Base-by-base conservation (phyloP, 2,113 vertebrate genomes). In the Bostrychus sinensis region DNA sequence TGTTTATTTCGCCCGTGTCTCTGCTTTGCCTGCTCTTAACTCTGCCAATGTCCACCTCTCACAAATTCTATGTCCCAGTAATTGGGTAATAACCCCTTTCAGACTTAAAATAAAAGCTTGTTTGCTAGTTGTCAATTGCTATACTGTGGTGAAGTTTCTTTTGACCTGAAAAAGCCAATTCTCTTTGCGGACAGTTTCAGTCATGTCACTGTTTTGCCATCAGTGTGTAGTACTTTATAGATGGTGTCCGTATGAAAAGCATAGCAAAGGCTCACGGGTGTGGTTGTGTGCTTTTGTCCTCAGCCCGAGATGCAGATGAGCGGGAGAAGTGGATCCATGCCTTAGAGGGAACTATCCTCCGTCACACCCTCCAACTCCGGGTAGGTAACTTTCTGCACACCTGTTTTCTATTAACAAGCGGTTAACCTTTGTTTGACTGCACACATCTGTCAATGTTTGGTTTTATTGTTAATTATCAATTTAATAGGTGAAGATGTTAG, bases 291-390 rank as follows among this genome's bases (percentile, higher is more conserved):
- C 34, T 70, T 80, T 10, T 65, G 54, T 56, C 80, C 57, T 70
- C 80, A 99, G 98, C 98, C 75, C 94, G 98, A 85, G 97, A 99
- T 93, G 95, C 97, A 71, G 98, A 99, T 67, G 97, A 99, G 70
- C 92, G 97, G 83, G 97, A 99, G 84, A 99, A 99, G 93, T 99
- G 97, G 97, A 98, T 99, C 85, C 94, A 98, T 38, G 97, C 97
- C 80, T 93, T 99, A 98, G 97, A 99, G 83, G 97, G 98, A 82
- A 98, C 97, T 1, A 99, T 99, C 86, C 95, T 98, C 53, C 95
- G 97, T 41, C 98, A 99, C 81, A 97, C 96, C 65, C 95, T 96
- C 42, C 97, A 99, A 62, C 92, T 98, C 72, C 92, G 92, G 91
- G 98, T 96, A 93, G 2, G 84, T 80, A 36, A 34, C 54, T 17